phyloP scores from a whole-genome alignment of 2,888 invertebrate genomes.

The Morpho achilles region DNA sequence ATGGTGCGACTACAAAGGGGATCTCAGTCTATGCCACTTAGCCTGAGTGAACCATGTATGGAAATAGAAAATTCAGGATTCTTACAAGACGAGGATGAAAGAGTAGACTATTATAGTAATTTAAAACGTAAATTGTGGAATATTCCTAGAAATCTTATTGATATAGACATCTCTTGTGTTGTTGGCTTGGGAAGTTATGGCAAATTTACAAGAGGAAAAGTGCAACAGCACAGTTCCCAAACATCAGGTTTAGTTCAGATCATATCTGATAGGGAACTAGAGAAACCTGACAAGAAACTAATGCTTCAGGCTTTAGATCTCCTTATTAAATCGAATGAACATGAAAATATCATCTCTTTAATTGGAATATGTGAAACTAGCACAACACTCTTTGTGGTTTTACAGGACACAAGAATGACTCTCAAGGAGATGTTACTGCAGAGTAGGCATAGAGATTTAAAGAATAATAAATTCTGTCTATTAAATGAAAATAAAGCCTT shows the following conservation, averaged over 20 bases:
- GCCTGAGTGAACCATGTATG: conserved; percentile 87
- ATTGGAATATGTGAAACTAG: conserved; percentile 89
- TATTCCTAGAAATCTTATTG: conserved; percentile 84
- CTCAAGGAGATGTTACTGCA: conserved; percentile 85
- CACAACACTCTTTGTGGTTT: conserved; percentile 85
- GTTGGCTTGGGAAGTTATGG: conserved; percentile 89
- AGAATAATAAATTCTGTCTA: conserved; percentile 77
- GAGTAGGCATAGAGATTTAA: conserved; percentile 74
- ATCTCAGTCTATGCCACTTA: conserved; percentile 81
- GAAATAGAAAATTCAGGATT: conserved; percentile 91
- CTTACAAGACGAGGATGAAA: conserved; percentile 84
- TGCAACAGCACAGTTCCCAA: conserved; percentile 80
- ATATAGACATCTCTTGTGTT: conserved; percentile 83
- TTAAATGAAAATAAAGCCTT: conserved; percentile 82
- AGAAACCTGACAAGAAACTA: conserved; percentile 70
- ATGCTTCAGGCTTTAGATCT: conserved; percentile 86
- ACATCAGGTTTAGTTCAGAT: conserved; percentile 81
- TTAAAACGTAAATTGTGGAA: conserved; percentile 87
- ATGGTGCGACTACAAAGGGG: conserved; percentile 68
- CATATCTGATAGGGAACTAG: conserved; percentile 78
- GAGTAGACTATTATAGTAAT: conserved; percentile 84
- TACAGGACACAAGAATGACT: conserved; percentile 83
- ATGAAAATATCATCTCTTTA: conserved; percentile 85
- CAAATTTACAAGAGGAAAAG: conserved; percentile 84
- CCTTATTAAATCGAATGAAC: conserved; percentile 83